phyloP scores from a whole-genome alignment of 2,888 invertebrate species.

The Therioaphis trifolii region DNA sequence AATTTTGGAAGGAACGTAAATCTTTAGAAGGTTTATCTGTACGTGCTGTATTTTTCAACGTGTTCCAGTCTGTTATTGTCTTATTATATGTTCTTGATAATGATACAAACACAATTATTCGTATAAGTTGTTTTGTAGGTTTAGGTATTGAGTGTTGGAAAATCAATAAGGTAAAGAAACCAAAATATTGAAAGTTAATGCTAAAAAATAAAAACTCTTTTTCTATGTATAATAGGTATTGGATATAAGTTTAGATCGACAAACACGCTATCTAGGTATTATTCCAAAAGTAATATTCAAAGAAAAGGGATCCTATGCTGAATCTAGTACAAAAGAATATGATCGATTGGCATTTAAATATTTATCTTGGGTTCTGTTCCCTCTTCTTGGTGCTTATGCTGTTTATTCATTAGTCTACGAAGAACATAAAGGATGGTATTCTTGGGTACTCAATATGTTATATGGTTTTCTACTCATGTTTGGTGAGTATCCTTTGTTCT shows the following conservation, averaged over 20 bases:
- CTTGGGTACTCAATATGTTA: constrained; percentile 94
- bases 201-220: background rate
- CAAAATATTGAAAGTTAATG: background rate
- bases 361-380: constrained; percentile 95
- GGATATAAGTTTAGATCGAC: constrained; percentile 83
- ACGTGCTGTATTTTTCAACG: constrained; percentile 97
- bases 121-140: constrained; percentile 93
- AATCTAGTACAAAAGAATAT: constrained; percentile 92
- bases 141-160: constrained; percentile 98
- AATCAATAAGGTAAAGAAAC: constrained; percentile 89
- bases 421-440: constrained; percentile 99
- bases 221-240: constrained; percentile 72
- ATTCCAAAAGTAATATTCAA: constrained; percentile 84
- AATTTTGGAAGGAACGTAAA: constrained; percentile 98
- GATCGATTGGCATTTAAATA: constrained; percentile 96
- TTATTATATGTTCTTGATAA: constrained; percentile 97
- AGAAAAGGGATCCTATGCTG: constrained; percentile 96
- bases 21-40: constrained; percentile 97
- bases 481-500: constrained; percentile 68
- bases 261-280: constrained; percentile 79
- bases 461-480: constrained; percentile 98
- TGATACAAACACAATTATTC: constrained; percentile 96
- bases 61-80: constrained; percentile 96
- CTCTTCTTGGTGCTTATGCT: constrained; percentile 91
- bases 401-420: constrained; percentile 93